Percentiles rank a stretch among this genome's conserved stretches.
These are phyloP conservation scores for Strigamia transsilvanica DNA, from an alignment of 2,888 invertebrate genomes.

Conservation along the genomic window DNA sequence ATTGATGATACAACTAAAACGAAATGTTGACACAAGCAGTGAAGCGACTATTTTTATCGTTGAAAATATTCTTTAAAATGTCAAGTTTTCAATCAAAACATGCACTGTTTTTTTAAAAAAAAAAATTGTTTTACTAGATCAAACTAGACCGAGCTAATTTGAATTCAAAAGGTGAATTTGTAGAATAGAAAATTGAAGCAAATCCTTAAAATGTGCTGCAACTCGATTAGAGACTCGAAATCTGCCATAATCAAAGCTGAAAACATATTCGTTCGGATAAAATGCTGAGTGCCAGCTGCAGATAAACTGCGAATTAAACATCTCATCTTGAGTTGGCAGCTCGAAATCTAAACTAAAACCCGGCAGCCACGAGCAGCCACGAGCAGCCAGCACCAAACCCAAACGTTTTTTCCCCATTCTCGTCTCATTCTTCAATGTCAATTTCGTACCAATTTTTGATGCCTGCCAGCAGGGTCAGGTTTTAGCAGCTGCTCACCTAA, in stretches of 20 bases:
- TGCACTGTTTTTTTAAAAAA: no score
- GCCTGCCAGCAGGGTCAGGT: background rate
- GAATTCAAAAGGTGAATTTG: background rate
- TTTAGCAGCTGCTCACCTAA: constrained; percentile 39
- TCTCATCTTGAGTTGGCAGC: constrained; percentile 33
- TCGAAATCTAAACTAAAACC: constrained; percentile 29
- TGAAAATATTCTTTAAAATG: no score
- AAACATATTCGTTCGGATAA: background rate
- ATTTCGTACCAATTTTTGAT: constrained; percentile 34
- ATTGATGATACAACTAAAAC: no score
- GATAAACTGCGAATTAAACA: constrained; percentile 34
- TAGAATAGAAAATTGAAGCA: background rate
- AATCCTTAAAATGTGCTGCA: constrained; percentile 25
- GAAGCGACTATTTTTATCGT: no score
- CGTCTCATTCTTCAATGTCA: constrained; percentile 43
- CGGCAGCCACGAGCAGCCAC: no score
- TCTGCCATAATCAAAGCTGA: background rate
- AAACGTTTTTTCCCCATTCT: constrained; percentile 3
- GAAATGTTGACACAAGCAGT: no score
- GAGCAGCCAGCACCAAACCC: background rate
- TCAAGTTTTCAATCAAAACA: no score
- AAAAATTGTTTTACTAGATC: no score
- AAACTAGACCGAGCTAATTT: background rate
- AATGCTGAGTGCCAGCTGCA: constrained; percentile 29
- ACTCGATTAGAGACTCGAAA: background rate